Evolutionary conservation across 2,888 invertebrate species (phyloP).

Genomic region (Clistopyga incitator): DNA sequence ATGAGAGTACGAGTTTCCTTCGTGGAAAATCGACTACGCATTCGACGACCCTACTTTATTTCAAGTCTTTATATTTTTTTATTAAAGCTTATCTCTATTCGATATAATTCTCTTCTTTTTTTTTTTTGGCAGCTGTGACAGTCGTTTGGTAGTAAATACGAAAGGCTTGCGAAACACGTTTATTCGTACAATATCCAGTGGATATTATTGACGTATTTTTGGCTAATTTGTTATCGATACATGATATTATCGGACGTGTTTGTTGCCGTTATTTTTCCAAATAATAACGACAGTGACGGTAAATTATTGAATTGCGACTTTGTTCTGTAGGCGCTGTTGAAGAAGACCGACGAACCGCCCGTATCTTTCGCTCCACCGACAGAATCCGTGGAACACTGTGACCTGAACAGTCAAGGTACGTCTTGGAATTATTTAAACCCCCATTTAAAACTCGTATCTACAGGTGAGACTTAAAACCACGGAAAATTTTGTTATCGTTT

Average conservation of each 20-base stretch:
- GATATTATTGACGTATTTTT: constrained; percentile 46
- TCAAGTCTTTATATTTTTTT: constrained; percentile 34
- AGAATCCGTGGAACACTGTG: constrained; percentile 79
- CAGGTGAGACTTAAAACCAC: background rate
- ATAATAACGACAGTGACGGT: constrained; percentile 32
- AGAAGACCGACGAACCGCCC: constrained; percentile 80
- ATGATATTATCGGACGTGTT: constrained; percentile 37
- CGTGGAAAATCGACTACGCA: constrained; percentile 49
- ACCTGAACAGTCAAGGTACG: constrained; percentile 80
- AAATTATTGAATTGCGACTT: constrained; percentile 36
- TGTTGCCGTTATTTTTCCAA: constrained; percentile 21
- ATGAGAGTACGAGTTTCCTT: constrained; percentile 43
- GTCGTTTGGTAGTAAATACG: constrained; percentile 57
- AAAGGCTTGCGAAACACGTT: constrained; percentile 58
- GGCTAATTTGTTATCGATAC: constrained; percentile 43
- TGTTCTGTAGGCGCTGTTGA: constrained; percentile 78
- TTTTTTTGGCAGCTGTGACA: constrained; percentile 59
- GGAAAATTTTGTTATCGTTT: constrained; percentile 20
- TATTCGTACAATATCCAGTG: constrained; percentile 32
- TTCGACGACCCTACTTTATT: constrained; percentile 24
- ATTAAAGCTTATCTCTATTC: constrained; percentile 37
- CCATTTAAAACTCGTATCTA: background rate
- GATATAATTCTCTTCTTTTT: constrained; percentile 39
- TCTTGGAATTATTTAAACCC: background rate
- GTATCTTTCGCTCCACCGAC: constrained; percentile 71